Conservation (phyloP, 2,797 vertebrate species). For the Erethizon dorsatum region DNA sequence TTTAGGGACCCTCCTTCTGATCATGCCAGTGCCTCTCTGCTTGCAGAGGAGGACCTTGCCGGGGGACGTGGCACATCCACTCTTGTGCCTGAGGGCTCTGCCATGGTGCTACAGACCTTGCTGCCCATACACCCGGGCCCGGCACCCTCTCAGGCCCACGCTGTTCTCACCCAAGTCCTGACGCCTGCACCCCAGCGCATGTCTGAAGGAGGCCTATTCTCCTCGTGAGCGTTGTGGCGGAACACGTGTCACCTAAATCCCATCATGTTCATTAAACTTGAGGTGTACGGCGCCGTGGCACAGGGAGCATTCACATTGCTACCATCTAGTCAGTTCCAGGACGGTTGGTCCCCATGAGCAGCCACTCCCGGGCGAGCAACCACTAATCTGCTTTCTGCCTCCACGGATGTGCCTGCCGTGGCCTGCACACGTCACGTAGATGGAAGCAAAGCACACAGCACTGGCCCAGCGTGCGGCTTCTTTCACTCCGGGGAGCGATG, state of each 20-base stretch:
- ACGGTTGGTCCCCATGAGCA: too few relatives aligned
- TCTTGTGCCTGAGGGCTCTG: too few relatives aligned
- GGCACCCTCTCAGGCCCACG: not conserved
- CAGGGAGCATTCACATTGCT: not conserved
- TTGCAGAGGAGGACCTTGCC: too few relatives aligned
- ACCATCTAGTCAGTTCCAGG: too few relatives aligned
- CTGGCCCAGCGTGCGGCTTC: not conserved
- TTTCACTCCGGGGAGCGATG: not conserved
- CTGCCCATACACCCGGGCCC: fast-evolving
- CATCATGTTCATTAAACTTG: not conserved
- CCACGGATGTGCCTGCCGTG: too few relatives aligned
- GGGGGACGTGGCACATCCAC: too few relatives aligned
- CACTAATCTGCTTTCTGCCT: too few relatives aligned
- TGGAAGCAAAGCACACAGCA: not conserved
- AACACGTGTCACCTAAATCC: not conserved
- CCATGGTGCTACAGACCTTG: not conserved
- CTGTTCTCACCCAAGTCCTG: not conserved
- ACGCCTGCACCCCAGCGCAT: too few relatives aligned
- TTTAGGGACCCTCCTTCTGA: not conserved
- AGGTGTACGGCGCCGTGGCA: too few relatives aligned
- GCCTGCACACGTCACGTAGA: too few relatives aligned
- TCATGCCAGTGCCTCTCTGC: not conserved
- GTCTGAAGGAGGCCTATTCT: not conserved
- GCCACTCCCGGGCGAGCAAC: too few relatives aligned
- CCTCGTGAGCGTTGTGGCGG: not conserved